These are phyloP conservation scores for Agonopterix subpropinquella DNA, from an alignment of 2,888 invertebrate genomes.

Conservation along the genomic window DNA sequence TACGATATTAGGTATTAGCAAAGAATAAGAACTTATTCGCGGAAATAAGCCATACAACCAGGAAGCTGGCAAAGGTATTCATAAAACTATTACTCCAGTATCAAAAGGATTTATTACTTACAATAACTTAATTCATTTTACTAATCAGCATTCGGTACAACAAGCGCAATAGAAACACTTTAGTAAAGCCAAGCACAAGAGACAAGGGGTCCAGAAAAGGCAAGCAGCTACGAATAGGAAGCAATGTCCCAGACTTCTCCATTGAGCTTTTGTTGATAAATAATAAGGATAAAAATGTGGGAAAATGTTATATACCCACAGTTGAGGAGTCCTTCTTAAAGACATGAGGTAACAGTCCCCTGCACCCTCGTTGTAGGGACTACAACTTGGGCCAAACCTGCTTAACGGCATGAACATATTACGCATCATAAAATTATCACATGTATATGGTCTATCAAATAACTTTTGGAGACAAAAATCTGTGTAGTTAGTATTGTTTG, in stretches of 20 bases:
- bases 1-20: no score
- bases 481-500: no score
- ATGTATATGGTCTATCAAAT: no score
- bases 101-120: not conserved
- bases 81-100: no score
- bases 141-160: slow-evolving; percentile 23
- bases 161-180: slow-evolving; percentile 34
- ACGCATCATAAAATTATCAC: no score
- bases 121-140: not conserved
- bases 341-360: slow-evolving; percentile 34
- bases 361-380: slow-evolving; percentile 7
- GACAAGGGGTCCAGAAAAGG: slow-evolving; percentile 36
- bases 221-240: slow-evolving; percentile 23
- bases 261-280: slow-evolving; percentile 16
- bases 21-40: no score
- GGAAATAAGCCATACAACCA: no score
- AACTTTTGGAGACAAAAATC: no score
- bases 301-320: slow-evolving; percentile 27
- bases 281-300: slow-evolving; percentile 26
- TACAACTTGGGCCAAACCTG: slow-evolving; percentile 1
- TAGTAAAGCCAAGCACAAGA: slow-evolving; percentile 31
- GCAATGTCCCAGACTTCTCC: slow-evolving; percentile 19
- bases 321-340: slow-evolving; percentile 26
- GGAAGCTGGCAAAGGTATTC: no score
- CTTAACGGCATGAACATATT: not conserved